Conservation (phyloP, 2,888 invertebrate species). For the Heliconius charithonia region DNA sequence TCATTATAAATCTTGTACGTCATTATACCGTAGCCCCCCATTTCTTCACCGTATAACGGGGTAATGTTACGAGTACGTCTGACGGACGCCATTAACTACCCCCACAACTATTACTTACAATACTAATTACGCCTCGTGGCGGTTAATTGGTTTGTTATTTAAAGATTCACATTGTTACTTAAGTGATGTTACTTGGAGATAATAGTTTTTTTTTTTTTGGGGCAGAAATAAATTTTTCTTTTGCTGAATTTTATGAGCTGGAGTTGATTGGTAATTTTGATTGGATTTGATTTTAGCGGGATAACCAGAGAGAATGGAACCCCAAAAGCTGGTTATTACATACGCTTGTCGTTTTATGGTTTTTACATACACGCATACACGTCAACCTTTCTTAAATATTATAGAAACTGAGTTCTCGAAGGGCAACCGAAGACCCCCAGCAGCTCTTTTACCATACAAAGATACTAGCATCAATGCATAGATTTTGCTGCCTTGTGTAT, state of each 20-base stretch:
- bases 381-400: not conserved
- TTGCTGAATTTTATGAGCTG: not conserved
- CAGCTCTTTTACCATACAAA: too few relatives aligned
- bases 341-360: too few relatives aligned
- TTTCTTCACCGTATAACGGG: slow-evolving; percentile 18
- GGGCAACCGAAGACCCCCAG: not conserved
- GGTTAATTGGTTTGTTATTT: slow-evolving; percentile 26
- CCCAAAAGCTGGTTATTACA: not conserved
- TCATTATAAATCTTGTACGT: slow-evolving; percentile 16
- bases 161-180: slow-evolving; percentile 11
- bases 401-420: not conserved
- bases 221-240: not conserved
- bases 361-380: too few relatives aligned
- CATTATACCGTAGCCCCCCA: not conserved
- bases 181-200: not conserved
- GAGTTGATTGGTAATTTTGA: too few relatives aligned
- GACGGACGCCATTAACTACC: slow-evolving; percentile 30
- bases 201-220: not conserved
- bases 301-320: not conserved
- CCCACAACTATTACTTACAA: slow-evolving; percentile 33
- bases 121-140: slow-evolving; percentile 27
- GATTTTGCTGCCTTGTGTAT: too few relatives aligned
- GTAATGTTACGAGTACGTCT: slow-evolving; percentile 23
- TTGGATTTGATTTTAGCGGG: not conserved
- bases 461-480: too few relatives aligned